Base-by-base conservation (phyloP, 2,797 vertebrate genomes). In the Glossophaga mutica region DNA sequence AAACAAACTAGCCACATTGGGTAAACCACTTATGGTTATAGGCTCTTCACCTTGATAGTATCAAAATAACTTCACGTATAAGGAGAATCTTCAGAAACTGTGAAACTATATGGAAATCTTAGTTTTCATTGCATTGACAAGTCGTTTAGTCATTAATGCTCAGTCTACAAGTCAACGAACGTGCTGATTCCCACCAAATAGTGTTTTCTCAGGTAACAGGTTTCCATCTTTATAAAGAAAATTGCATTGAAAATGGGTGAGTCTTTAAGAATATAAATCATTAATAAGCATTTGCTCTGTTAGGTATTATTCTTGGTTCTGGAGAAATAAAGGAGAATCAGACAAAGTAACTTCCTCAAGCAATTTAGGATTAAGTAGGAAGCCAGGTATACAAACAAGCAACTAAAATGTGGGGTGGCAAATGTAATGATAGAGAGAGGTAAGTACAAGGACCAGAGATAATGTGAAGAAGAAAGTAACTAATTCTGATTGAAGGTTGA, bases 211-310 rank as follows among this genome's bases (percentile, higher is more conserved):
- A 55, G 16, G 71, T 73, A 71, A 52, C 19, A 77, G 5, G 39
- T 59, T 81, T 91, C 34, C 32, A 44, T 81, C 37, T 90, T 94
- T 76, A 82, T 37, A 82, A 95, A 82, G 46, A 92, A 88, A 93
- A 90, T 0, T 32, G 6, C 29, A 16, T 42, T 65, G 16, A 70
- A 91, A 87, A 71, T 6, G 9, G 7, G 42, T 42, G 15, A 79
- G 9, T 59, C 21, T 90, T 92, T 55, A n/a, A 26, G 22, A 92
- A 84, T 19, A 15, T 19, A 29, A 84, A 94, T n/a, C 9, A 52
- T 84, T 6, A 29, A 5, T 79, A 42, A 6, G 6, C 2, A 29
- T 37, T 89, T 84, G 39, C 16, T 57, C 26, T 94, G 6, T 42
- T 26, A 59, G 9, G 3, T 84, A 29, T 76, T 78, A 26, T 34